Conservation (phyloP, 2,888 invertebrate species). For the Epinotia demarniana region DNA sequence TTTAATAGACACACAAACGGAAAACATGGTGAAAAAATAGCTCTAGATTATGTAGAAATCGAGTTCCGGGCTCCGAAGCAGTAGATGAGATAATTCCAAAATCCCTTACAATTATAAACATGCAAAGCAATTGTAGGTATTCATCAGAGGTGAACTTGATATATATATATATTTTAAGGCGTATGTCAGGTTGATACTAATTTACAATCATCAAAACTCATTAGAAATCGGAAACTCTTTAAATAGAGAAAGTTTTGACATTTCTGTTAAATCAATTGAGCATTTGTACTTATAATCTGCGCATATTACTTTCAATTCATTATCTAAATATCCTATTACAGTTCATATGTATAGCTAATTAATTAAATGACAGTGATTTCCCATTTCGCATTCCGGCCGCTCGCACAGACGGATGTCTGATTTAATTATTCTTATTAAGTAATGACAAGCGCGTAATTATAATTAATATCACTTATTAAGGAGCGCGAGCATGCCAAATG, state of each 20-base stretch:
- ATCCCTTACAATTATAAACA: too few relatives aligned
- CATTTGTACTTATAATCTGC: neutral
- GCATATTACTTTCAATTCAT: neutral
- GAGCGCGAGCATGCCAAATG: slow-evolving; percentile 16
- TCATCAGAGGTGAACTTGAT: too few relatives aligned
- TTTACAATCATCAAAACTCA: neutral
- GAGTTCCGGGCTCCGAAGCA: too few relatives aligned
- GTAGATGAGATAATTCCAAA: too few relatives aligned
- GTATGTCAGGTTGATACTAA: neutral
- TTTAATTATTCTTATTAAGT: slow-evolving; percentile 41
- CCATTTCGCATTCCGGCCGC: slow-evolving; percentile 32
- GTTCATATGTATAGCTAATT: slow-evolving; percentile 17
- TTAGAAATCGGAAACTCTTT: neutral
- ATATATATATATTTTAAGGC: too few relatives aligned
- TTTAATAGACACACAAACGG: too few relatives aligned
- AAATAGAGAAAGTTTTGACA: neutral
- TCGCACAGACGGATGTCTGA: slow-evolving; percentile 32
- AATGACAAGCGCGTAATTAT: slow-evolving; percentile 43
- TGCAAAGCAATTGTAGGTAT: too few relatives aligned
- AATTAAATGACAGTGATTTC: slow-evolving; percentile 36
- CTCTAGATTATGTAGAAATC: too few relatives aligned
- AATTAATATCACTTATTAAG: slow-evolving; percentile 43
- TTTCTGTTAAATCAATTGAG: neutral
- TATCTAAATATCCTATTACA: neutral
- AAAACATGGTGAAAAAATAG: too few relatives aligned